Evolutionary conservation across 2,888 invertebrate species (phyloP).

Genomic region (Coremacera marginata): DNA sequence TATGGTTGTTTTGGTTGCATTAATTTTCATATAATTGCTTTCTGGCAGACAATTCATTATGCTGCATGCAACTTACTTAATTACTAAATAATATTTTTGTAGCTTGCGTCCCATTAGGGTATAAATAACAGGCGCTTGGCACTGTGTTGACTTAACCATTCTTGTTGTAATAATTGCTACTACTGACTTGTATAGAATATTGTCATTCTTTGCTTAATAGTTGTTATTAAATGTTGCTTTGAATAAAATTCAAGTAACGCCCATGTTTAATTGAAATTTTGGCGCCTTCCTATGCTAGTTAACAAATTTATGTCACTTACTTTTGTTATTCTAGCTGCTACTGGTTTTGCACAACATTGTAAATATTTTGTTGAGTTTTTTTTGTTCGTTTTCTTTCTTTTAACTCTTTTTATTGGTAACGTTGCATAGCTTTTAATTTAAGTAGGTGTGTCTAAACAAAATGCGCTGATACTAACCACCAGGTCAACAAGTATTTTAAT

Average conservation of each 20-base stretch:
- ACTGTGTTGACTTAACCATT: neutral
- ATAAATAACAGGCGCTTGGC: neutral
- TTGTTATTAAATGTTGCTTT: slow-evolving; percentile 2
- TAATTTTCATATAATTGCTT: slow-evolving; percentile 4
- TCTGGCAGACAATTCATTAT: slow-evolving; percentile 4
- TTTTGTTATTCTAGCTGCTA: slow-evolving; percentile 2
- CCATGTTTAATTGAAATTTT: slow-evolving; percentile 23
- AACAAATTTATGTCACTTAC: slow-evolving; percentile 9
- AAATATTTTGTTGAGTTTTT: neutral
- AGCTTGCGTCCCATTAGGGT: neutral
- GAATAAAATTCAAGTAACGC: neutral
- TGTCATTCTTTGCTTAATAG: neutral
- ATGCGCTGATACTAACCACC: neutral
- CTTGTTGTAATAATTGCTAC: neutral
- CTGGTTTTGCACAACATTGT: neutral
- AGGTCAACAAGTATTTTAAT: slow-evolving; percentile 21
- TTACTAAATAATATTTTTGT: neutral
- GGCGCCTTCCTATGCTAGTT: slow-evolving; percentile 16
- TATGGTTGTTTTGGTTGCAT: slow-evolving; percentile 15
- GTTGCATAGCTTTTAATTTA: neutral
- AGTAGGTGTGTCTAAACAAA: slow-evolving; percentile 1
- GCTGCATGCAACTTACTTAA: slow-evolving; percentile 3
- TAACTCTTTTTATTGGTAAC: neutral
- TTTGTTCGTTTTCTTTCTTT: neutral
- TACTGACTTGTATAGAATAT: neutral